phyloP scores from a whole-genome alignment of 2,113 vertebrate species.

The Collichthys lucidus region DNA sequence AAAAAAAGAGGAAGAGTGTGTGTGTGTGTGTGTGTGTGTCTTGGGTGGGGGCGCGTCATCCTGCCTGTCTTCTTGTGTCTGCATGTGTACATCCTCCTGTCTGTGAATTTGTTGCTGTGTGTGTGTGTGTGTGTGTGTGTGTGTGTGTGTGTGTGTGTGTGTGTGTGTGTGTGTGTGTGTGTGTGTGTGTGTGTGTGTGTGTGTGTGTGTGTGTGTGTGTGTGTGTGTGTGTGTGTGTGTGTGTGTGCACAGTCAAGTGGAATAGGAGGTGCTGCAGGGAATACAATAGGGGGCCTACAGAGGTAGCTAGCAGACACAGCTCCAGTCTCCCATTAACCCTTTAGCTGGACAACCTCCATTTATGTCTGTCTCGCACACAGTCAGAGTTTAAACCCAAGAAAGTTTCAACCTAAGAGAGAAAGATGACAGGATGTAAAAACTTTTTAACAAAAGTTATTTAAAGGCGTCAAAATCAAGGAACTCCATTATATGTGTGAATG shows the following conservation, averaged over 20 bases:
- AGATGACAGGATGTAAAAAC: not conserved
- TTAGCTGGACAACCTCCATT: conserved; percentile 59
- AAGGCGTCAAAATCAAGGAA: conserved; percentile 16
- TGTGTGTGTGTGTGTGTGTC: not conserved
- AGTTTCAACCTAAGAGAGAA: not conserved
- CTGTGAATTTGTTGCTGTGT: conserved; percentile 59
- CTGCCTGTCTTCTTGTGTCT: conserved; percentile 59
- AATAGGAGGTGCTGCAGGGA: conserved; percentile 78
- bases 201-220: conserved; percentile 47
- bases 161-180: conserved; percentile 46
- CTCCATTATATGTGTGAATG: not conserved
- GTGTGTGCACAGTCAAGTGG: conserved; percentile 77
- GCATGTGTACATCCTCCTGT: conserved; percentile 64
- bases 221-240: conserved; percentile 45
- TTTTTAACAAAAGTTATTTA: conserved; percentile 4
- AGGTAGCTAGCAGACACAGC: conserved; percentile 72
- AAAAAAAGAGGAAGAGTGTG: conserved; percentile 22
- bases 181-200: conserved; percentile 41
- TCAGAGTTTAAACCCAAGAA: not conserved
- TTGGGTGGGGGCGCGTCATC: conserved; percentile 35
- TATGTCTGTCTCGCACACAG: not conserved
- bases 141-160: conserved; percentile 45
- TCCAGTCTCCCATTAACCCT: conserved; percentile 77
- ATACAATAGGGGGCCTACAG: conserved; percentile 81
- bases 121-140: conserved; percentile 43